Percentiles rank a stretch among this genome's conserved stretches.
Evolutionary conservation across 2,888 invertebrate species (phyloP).

Genomic region (Frankliniella intonsa): DNA sequence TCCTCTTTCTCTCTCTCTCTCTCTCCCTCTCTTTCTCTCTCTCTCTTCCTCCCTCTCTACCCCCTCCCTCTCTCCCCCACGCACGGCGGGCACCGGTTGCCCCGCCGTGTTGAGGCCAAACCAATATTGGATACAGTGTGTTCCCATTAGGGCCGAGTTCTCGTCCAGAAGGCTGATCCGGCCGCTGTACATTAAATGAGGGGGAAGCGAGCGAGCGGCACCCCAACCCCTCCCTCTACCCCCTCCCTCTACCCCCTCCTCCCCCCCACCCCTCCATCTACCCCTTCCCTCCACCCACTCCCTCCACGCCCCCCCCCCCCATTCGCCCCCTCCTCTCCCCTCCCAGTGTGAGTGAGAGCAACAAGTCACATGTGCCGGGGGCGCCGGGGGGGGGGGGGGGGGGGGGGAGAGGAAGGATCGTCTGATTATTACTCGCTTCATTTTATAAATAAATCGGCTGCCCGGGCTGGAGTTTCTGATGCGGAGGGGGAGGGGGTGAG

Average conservation of each 20-base stretch:
- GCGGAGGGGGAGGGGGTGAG: too few species aligned
- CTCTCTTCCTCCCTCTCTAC: not conserved
- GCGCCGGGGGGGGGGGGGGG: not conserved
- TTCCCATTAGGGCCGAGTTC: constrained; percentile 6
- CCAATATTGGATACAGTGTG: constrained; percentile 24
- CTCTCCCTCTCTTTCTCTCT: not conserved
- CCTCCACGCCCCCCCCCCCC: too few species aligned
- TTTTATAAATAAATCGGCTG: too few species aligned
- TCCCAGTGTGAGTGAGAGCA: not conserved
- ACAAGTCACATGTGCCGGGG: not conserved
- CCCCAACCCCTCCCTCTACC: not conserved
- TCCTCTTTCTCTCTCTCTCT: not conserved
- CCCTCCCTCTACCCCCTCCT: not conserved
- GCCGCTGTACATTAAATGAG: not conserved
- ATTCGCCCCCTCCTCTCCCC: too few species aligned
- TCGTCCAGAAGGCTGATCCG: not conserved
- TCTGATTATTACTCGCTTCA: too few species aligned
- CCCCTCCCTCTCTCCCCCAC: not conserved
- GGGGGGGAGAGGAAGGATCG: not conserved
- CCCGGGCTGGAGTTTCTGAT: too few species aligned
- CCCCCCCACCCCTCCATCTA: too few species aligned
- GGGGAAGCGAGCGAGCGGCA: not conserved
- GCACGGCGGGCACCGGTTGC: not conserved
- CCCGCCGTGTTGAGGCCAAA: not conserved
- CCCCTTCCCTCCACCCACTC: too few species aligned